Evolutionary conservation across 2,888 invertebrate species (phyloP).

Genomic region (Taphrorychus bicolor): DNA sequence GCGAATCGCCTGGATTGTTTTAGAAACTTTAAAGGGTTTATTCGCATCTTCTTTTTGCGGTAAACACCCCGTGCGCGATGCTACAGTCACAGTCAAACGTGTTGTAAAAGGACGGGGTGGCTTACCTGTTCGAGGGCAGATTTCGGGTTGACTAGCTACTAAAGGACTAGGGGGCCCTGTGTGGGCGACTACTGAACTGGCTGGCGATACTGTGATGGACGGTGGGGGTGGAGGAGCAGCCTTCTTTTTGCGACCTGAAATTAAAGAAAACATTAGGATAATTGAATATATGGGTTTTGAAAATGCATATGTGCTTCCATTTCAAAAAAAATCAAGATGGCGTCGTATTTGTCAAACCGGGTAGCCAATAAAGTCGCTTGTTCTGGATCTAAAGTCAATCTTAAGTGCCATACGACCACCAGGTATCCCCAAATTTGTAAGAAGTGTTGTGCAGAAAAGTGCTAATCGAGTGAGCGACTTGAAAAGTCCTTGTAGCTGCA

Average conservation of each 20-base stretch:
- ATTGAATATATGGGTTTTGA: too few species aligned
- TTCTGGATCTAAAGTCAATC: too few species aligned
- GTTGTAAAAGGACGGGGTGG: neutral
- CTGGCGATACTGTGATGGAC: conserved; percentile 50
- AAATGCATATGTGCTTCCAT: too few species aligned
- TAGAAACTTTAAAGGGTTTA: neutral
- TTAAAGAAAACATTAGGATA: too few species aligned
- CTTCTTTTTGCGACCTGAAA: conserved; percentile 66
- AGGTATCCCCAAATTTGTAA: too few species aligned
- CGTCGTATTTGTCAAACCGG: too few species aligned
- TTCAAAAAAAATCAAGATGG: too few species aligned
- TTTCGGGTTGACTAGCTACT: conserved; percentile 57
- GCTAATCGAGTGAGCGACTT: too few species aligned
- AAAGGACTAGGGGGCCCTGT: conserved; percentile 55
- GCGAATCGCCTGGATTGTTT: conserved; percentile 16
- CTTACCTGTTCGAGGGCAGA: conserved; percentile 31
- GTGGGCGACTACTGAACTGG: conserved; percentile 50
- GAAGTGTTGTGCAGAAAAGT: too few species aligned
- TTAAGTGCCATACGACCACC: too few species aligned
- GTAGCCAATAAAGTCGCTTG: too few species aligned
- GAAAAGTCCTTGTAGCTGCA: too few species aligned
- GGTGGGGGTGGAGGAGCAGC: conserved; percentile 61
- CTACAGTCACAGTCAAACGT: neutral
- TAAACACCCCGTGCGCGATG: neutral
- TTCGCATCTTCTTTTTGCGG: neutral